These are phyloP conservation scores for Nycteola revayana DNA, from an alignment of 2,888 invertebrate genomes.

Conservation along the genomic window DNA sequence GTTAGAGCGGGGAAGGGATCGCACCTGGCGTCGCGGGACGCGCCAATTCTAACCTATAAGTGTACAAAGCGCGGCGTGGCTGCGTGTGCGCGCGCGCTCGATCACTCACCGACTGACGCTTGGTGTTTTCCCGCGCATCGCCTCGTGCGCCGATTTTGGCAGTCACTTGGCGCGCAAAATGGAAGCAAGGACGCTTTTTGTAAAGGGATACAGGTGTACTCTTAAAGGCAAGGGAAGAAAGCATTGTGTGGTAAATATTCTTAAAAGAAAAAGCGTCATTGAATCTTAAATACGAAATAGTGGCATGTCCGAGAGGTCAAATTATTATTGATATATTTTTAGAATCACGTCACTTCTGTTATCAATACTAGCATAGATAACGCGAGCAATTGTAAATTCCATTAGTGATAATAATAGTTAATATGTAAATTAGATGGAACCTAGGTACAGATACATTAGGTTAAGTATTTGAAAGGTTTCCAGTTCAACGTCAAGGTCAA, in stretches of 20 bases:
- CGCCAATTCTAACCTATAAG: conserved; percentile 79
- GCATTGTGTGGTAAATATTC: neutral
- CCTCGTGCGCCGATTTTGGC: conserved; percentile 71
- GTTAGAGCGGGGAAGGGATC: conserved; percentile 61
- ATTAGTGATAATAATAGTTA: conserved; percentile 16
- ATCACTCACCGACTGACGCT: conserved; percentile 55
- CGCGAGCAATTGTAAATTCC: conserved; percentile 30
- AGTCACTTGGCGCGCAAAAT: conserved; percentile 79
- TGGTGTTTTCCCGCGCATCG: conserved; percentile 67
- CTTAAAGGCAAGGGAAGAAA: conserved; percentile 55
- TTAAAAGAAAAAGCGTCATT: neutral
- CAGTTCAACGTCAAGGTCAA: conserved; percentile 27
- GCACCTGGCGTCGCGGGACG: conserved; percentile 71
- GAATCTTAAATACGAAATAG: neutral
- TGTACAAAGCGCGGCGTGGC: conserved; percentile 40
- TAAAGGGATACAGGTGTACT: conserved; percentile 70
- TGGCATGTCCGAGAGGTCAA: neutral
- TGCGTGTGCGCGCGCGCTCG: conserved; percentile 61
- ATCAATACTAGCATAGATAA: conserved; percentile 44
- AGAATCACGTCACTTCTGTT: conserved; percentile 39
- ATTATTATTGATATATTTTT: conserved; percentile 32
- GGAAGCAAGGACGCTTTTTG: conserved; percentile 78
- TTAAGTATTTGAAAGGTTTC: conserved; percentile 16
- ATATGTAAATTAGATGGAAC: too few relatives aligned
- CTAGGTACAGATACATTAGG: conserved; percentile 3